Conservation (phyloP, 2,797 vertebrate species). For the Acanthiza pusilla region DNA sequence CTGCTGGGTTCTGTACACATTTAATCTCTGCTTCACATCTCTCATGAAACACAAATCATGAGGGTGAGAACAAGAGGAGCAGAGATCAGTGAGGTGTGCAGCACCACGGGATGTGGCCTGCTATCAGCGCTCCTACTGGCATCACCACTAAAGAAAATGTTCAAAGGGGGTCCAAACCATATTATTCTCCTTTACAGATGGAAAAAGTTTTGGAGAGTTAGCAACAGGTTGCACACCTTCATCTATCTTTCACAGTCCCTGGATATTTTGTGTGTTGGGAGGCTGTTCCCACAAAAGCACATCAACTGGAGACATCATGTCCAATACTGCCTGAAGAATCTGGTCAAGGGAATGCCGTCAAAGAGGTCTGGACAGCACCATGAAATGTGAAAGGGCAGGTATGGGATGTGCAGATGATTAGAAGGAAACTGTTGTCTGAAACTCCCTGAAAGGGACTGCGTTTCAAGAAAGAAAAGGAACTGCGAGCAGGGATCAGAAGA, state of each 20-base stretch:
- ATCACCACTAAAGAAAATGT: not conserved
- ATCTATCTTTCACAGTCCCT: not conserved
- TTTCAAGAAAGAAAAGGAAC: not conserved
- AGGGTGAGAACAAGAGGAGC: not conserved
- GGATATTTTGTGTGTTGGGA: not conserved
- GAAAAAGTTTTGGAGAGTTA: not conserved
- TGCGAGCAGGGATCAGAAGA: not conserved
- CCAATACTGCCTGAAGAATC: not conserved
- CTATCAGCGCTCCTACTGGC: not conserved
- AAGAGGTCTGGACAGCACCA: not conserved
- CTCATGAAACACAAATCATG: not conserved
- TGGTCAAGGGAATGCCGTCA: not conserved
- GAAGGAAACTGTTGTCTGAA: not conserved
- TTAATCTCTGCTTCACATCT: not conserved
- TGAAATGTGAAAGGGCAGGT: not conserved
- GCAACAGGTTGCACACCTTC: not conserved
- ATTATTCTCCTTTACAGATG: not conserved
- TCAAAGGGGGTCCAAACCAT: not conserved
- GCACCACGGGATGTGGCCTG: rapidly evolving
- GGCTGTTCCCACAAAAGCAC: not conserved
- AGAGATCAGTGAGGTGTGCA: not conserved
- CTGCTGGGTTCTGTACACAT: not conserved
- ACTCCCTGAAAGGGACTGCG: not conserved
- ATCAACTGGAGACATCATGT: not conserved
- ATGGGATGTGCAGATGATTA: not conserved